These are phyloP conservation scores for Agrilus mali DNA, from an alignment of 2,888 invertebrate species.

Conservation along the genomic window DNA sequence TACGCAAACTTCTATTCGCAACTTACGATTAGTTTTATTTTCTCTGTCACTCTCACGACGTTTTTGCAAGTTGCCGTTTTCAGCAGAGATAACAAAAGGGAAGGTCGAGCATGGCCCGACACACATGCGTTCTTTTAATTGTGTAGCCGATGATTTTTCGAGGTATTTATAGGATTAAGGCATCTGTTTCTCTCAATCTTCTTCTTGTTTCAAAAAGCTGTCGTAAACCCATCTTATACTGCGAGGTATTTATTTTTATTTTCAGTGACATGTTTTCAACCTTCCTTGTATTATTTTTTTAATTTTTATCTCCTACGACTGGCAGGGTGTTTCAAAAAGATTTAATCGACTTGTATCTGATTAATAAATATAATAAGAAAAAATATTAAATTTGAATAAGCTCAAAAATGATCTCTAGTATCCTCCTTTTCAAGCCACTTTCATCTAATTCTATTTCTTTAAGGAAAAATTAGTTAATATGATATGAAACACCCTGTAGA, in stretches of 20 bases:
- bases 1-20: no score
- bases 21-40: slow-evolving; percentile 4
- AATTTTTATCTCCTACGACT: not conserved
- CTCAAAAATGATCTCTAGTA: no score
- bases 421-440: no score
- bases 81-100: slow-evolving; percentile 15
- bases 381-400: no score
- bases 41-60: slow-evolving; percentile 9
- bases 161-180: slow-evolving; percentile 20
- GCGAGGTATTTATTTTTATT: slow-evolving; percentile 14
- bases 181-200: slow-evolving; percentile 13
- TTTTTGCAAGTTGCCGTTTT: slow-evolving; percentile 17
- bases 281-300: not conserved
- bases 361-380: no score
- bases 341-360: no score
- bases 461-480: no score
- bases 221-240: slow-evolving; percentile 11
- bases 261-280: slow-evolving; percentile 8
- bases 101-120: slow-evolving; percentile 18
- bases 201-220: slow-evolving; percentile 11
- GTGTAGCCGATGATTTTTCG: slow-evolving; percentile 19
- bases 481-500: no score
- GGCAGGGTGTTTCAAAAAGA: no score
- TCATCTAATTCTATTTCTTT: no score
- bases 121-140: slow-evolving; percentile 19